These are phyloP conservation scores for Musca domestica DNA, from an alignment of 1,140 invertebrate genomes.

Conservation along the genomic window DNA sequence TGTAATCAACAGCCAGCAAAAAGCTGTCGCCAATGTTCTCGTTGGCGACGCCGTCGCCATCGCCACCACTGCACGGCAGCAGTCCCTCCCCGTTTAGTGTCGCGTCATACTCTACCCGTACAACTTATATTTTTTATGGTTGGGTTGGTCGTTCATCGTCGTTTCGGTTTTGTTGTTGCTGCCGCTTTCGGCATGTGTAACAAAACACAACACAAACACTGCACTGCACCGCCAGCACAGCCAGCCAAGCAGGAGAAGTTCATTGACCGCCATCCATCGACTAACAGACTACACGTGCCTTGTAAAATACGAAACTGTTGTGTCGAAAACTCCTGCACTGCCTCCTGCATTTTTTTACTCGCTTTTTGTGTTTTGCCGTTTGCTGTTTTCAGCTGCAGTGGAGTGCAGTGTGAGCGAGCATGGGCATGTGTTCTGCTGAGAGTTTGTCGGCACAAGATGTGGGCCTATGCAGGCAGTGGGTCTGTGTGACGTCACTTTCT, in stretches of 20 bases:
- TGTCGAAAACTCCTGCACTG: conserved; percentile 42
- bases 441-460: neutral
- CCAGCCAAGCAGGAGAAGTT: conserved; percentile 33
- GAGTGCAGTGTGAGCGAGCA: neutral
- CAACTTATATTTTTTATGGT: too few species aligned
- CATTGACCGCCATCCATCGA: conserved; percentile 39
- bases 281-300: conserved; percentile 25
- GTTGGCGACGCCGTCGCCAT: neutral
- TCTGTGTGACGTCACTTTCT: neutral
- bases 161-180: conserved; percentile 2
- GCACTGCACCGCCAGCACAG: too few species aligned
- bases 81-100: too few species aligned
- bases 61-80: neutral
- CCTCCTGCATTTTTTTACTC: conserved; percentile 33
- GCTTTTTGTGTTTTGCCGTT: too few species aligned
- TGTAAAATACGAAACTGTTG: conserved; percentile 30
- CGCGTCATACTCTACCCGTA: too few species aligned
- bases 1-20: neutral
- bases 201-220: neutral
- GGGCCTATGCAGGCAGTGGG: neutral
- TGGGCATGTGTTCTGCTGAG: neutral
- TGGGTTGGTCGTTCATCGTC: neutral
- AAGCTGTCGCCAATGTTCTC: neutral
- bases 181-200: conserved; percentile 4
- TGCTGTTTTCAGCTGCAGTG: neutral